phyloP scores from a whole-genome alignment of 2,888 invertebrate genomes.

The Erebia palarica region DNA sequence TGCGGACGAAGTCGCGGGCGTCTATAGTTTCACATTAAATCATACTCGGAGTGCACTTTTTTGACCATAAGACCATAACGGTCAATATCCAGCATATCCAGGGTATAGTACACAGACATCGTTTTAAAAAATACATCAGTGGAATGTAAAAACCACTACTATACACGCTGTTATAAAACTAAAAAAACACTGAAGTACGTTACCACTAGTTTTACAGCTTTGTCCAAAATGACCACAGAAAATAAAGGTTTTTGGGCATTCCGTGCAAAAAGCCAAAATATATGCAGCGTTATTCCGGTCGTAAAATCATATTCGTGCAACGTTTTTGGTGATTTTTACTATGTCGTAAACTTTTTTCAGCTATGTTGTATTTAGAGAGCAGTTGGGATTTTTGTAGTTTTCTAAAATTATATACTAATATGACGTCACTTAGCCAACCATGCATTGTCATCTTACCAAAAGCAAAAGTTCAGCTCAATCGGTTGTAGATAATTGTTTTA shows the following conservation, averaged over 20 bases:
- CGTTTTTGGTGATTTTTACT: conserved; percentile 12
- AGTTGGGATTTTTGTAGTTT: background rate
- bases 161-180: background rate
- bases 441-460: too few species aligned
- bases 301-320: conserved; percentile 18
- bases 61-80: too few species aligned
- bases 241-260: background rate
- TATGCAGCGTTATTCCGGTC: background rate
- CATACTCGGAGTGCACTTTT: too few species aligned
- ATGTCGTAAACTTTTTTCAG: conserved; percentile 11
- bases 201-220: background rate
- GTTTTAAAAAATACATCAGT: background rate
- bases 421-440: too few species aligned
- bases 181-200: conserved; percentile 11
- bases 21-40: too few species aligned
- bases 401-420: background rate
- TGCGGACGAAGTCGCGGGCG: too few species aligned
- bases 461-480: too few species aligned
- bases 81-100: too few species aligned
- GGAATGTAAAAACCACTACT: background rate
- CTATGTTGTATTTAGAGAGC: conserved; percentile 4
- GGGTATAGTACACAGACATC: too few species aligned
- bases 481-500: too few species aligned
- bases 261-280: conserved; percentile 1
- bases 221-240: conserved; percentile 2